Evolutionary conservation across 2,888 invertebrate genomes (phyloP).

Genomic region (Drosophila maculinotata): DNA sequence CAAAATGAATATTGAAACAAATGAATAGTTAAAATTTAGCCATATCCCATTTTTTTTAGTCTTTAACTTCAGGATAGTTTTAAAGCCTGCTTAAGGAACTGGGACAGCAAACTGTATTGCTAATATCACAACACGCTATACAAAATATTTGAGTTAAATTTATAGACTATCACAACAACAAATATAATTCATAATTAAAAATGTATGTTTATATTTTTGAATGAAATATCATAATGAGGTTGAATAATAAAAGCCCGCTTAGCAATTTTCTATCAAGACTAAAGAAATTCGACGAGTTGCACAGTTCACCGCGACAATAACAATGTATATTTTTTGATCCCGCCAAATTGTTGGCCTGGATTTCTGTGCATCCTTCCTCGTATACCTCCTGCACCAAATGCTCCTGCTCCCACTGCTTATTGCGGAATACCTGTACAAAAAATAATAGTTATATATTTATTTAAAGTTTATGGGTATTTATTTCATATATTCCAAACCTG

Average conservation of each 20-base stretch:
- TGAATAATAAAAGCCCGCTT: constrained; percentile 85
- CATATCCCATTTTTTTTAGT: not conserved
- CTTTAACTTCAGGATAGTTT: not conserved
- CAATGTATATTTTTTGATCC: constrained; percentile 86
- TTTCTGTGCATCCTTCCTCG: constrained; percentile 88
- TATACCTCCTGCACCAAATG: constrained; percentile 90
- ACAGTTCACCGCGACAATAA: constrained; percentile 90
- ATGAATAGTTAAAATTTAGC: not conserved
- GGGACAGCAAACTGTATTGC: constrained; percentile 4
- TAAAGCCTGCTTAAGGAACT: not conserved
- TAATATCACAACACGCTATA: constrained; percentile 24
- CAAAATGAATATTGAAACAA: not conserved
- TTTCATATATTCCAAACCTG: constrained; percentile 69
- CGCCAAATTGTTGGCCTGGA: constrained; percentile 87
- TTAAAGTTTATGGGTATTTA: not conserved
- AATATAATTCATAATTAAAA: constrained; percentile 2
- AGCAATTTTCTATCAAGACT: constrained; percentile 85
- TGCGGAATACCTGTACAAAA: constrained; percentile 86
- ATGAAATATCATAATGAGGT: not conserved
- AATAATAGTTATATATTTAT: constrained; percentile 49
- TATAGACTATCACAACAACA: constrained; percentile 34
- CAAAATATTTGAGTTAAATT: constrained; percentile 17
- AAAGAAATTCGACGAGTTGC: constrained; percentile 87
- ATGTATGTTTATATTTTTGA: constrained; percentile 6
- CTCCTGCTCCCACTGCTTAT: constrained; percentile 88